Conservation (phyloP, 1,140 invertebrate species). For the Globodera ellingtonae region DNA sequence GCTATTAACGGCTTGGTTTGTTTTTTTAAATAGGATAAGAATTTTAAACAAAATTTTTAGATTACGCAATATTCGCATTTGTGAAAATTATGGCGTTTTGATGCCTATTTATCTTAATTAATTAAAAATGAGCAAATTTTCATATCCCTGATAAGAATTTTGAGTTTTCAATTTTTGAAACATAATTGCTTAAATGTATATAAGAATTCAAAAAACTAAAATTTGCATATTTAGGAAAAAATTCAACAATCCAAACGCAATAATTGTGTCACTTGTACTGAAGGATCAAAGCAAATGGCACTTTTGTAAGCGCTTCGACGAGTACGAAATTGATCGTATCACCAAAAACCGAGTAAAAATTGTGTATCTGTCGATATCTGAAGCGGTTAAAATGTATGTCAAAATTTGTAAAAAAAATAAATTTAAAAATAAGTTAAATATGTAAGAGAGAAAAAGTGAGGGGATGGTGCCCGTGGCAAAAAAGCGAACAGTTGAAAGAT, state of each 20-base stretch:
- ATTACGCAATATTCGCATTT: background rate
- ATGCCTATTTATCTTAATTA: no score
- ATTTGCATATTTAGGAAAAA: slow-evolving; percentile 37
- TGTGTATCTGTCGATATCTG: slow-evolving; percentile 74
- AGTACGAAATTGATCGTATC: slow-evolving; percentile 77
- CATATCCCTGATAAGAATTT: no score
- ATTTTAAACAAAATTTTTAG: background rate
- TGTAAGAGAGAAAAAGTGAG: no score
- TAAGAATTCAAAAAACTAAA: no score
- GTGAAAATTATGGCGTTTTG: no score
- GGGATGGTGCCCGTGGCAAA: no score
- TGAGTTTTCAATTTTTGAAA: no score
- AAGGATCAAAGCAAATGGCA: slow-evolving; percentile 71
- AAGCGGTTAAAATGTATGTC: slow-evolving; percentile 58
- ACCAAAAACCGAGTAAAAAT: slow-evolving; percentile 72
- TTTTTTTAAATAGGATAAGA: background rate
- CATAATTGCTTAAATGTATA: no score
- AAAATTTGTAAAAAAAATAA: background rate
- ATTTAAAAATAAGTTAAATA: background rate
- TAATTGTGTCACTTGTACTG: slow-evolving; percentile 84
- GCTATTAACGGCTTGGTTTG: slow-evolving; percentile 53
- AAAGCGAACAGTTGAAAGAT: no score
- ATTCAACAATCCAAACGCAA: slow-evolving; percentile 68
- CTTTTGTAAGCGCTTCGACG: slow-evolving; percentile 80
- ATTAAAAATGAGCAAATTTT: no score